Evolutionary conservation across 1,140 invertebrate genomes (phyloP), one percentile per base, ranked within the genome.

Genomic region (Formica selysi): DNA sequence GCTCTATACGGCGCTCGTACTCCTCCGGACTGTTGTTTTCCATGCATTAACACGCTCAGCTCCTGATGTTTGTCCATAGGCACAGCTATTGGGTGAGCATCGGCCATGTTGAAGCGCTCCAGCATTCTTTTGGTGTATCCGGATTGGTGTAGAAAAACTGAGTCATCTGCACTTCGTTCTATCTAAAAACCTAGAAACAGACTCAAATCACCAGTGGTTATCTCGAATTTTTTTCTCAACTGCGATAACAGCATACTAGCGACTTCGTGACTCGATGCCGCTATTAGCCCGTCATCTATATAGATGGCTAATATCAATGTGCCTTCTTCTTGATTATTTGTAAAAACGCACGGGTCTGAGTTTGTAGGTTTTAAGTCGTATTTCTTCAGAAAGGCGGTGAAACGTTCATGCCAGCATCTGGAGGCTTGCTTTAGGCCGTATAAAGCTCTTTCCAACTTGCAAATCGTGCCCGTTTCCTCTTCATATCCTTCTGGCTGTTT

Each of bases 121-220:
- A 84, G 7, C 2, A 84, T 13, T 16, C 16, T 73, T 0, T 3
- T 22, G 0, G 29, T 7, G 19, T 84, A 84, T 0, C 41, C 22
- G 0, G 38, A 7, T 36, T 84, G 80, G 51, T 84, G 80, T 1
- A 84, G 2, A 26, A 84, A 73, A 26, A 74, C 22, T 4, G 67
- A 73, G 0, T 68, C 80, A 11, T 84, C 29, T 1, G 3, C 0
- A 13, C 19, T 5, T 13, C 29, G 5, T 29, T 73, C 57, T n/a
- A 84, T 65, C 11, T 84, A 26, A 13, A 73, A 22, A 51, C 70
- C 80, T 54, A 84, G 10, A 54, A 84, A 84, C 22, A 74, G 29
- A 38, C 26, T 84, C 6, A 74, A 48, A 26, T 51, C 11, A 0
- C 44, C 44, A 0, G 0, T n/a, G 2, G 41, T 74, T 36, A 73